Percentiles rank a stretch among this genome's conserved stretches.
Conservation (phyloP, 2,113 vertebrate species). For the Egretta garzetta region DNA sequence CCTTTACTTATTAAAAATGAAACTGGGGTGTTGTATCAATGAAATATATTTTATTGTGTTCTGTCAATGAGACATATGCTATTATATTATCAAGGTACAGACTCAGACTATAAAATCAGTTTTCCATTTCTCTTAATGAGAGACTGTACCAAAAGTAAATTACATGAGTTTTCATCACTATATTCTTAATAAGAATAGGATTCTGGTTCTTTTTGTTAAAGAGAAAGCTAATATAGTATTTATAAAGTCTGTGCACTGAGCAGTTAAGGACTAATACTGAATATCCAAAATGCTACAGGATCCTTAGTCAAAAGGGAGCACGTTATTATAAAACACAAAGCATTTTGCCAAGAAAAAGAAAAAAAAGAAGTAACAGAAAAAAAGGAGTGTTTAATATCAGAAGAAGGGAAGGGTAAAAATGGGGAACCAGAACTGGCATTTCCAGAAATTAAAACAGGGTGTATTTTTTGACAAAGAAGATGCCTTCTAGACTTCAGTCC, state of each 20-base stretch:
- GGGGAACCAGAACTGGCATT: neutral
- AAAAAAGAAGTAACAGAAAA: neutral
- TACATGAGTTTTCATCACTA: conserved; percentile 35
- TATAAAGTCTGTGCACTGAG: conserved; percentile 14
- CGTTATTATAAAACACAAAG: neutral
- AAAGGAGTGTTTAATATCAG: neutral
- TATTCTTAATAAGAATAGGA: conserved; percentile 28
- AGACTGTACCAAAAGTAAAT: conserved; percentile 44
- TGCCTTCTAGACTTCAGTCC: neutral
- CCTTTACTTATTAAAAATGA: conserved; percentile 60
- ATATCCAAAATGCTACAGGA: conserved; percentile 6
- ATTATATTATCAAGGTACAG: conserved; percentile 70
- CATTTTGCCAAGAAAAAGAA: neutral
- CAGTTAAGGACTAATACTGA: conserved; percentile 12
- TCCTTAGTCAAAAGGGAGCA: neutral
- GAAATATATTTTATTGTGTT: conserved; percentile 58
- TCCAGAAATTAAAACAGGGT: neutral
- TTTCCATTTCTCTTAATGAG: conserved; percentile 62
- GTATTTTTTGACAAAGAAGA: neutral
- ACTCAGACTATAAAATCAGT: conserved; percentile 67
- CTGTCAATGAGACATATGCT: conserved; percentile 50
- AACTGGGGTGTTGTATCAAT: conserved; percentile 50
- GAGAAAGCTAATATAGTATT: conserved; percentile 35
- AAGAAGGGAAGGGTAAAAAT: neutral
- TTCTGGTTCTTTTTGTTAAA: conserved; percentile 29